A percentile compares a stretch with the other conserved stretches of the same genome.
phyloP scores from a whole-genome alignment of 2,797 vertebrate species.

The Rhinophrynus dorsalis region DNA sequence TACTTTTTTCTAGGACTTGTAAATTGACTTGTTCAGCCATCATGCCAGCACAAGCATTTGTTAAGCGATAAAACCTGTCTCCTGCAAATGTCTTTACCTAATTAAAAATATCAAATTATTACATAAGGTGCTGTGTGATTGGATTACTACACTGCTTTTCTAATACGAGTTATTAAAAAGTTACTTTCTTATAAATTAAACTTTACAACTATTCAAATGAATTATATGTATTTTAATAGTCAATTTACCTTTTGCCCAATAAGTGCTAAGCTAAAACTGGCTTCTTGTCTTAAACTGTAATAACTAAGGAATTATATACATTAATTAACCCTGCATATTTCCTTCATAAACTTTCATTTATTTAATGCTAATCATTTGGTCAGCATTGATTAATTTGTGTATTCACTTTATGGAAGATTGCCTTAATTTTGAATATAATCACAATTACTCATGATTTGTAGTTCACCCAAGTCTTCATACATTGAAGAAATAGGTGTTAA shows the following conservation, averaged over 20 bases:
- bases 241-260: conserved; percentile 54
- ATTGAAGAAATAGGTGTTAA: no score
- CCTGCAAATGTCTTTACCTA: conserved; percentile 56
- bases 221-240: conserved; percentile 52
- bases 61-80: conserved; percentile 37
- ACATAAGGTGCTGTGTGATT: conserved; percentile 49
- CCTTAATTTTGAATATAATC: neutral
- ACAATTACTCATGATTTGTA: neutral
- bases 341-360: conserved; percentile 43
- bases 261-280: conserved; percentile 40
- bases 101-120: conserved; percentile 60
- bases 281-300: neutral
- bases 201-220: conserved; percentile 52
- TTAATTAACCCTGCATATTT: conserved; percentile 29
- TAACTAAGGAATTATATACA: neutral
- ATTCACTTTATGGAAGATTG: neutral
- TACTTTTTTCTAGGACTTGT: conserved; percentile 49
- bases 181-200: conserved; percentile 55
- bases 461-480: no score
- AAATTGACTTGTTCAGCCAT: conserved; percentile 53
- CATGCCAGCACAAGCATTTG: conserved; percentile 39
- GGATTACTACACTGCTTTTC: conserved; percentile 47
- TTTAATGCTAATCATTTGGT: conserved; percentile 4
- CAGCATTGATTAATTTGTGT: neutral
- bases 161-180: conserved; percentile 44